Evolutionary conservation across 2,888 invertebrate species (phyloP).

Genomic region (Noctua fimbriata): DNA sequence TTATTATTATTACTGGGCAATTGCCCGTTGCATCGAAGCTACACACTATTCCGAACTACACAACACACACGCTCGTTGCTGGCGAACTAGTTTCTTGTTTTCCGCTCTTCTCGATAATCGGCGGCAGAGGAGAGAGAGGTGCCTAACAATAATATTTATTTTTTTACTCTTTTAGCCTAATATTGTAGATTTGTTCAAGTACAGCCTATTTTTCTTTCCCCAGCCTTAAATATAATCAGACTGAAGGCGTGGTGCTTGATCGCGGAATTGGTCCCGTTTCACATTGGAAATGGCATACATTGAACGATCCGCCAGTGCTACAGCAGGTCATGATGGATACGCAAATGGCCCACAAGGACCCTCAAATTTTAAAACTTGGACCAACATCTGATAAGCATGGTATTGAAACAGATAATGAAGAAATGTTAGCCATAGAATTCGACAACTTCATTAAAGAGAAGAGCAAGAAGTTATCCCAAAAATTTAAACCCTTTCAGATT

Average conservation of each 20-base stretch:
- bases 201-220: conserved; percentile 36
- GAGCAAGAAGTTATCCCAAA: conserved; percentile 81
- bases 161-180: background rate
- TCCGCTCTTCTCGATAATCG: background rate
- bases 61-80: background rate
- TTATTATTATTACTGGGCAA: too few species aligned
- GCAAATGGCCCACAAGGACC: conserved; percentile 83
- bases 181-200: background rate
- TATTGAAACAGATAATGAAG: conserved; percentile 78
- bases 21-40: background rate
- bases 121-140: background rate
- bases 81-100: background rate
- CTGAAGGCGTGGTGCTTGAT: conserved; percentile 86
- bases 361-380: conserved; percentile 79
- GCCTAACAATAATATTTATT: background rate
- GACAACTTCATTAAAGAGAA: conserved; percentile 87
- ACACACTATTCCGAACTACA: background rate
- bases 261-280: conserved; percentile 83
- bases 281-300: conserved; percentile 87
- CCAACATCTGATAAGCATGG: conserved; percentile 64
- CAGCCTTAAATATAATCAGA: conserved; percentile 87
- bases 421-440: conserved; percentile 86
- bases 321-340: conserved; percentile 88
- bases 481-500: conserved; percentile 86
- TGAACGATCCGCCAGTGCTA: conserved; percentile 86